Evolutionary conservation across 2,113 vertebrate species (phyloP), one percentile per base, ranked within the genome.

Genomic region (Bufo bufo): DNA sequence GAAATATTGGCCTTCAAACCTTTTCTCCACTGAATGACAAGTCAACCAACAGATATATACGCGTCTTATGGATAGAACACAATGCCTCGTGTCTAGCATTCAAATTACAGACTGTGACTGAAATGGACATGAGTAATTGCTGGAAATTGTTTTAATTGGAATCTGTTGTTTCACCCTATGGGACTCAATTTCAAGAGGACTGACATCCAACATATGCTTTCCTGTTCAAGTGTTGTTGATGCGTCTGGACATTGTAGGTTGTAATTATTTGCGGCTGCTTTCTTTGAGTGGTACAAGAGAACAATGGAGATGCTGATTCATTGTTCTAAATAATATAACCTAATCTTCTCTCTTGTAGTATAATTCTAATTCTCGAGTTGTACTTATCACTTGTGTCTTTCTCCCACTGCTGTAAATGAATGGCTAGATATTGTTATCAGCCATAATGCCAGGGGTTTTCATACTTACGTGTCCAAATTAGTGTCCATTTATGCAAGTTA

Each of bases 261-360:
- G 82, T 71, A 84, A 84, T 84, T 84, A 84, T 84, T 84, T 71
- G 82, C 63, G 49, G 82, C 65, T 50, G 82, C 63, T 84, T 84
- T 84, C 63, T 84, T 71, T 23, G 63, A 84, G 47, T 33, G 65
- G 56, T 17, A 66, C 82, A 52, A 50, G 63, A 23, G 71, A 84
- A 84, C 82, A 84, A 84, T 84, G 10, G 13, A 52, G 82, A 63
- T 12, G 82, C 82, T 84, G 82, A 84, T 84, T 84, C 82, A 84
- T 84, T 84, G 82, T 84, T 84, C 82, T n/a, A 49, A 84, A 84
- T 84, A 84, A 83, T 83, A 83, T 83, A 83, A 83, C 82, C 63
- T 69, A 83, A 84, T 84, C 63, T 84, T 84, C 63, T 84, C 82
- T 66, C 82, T 84, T 84, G 82, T 84, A 84, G 82, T 54, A 54